Evolutionary conservation across 2,113 vertebrate genomes (phyloP), one percentile per base, ranked within the genome.

Genomic region (Sylvia atricapilla): DNA sequence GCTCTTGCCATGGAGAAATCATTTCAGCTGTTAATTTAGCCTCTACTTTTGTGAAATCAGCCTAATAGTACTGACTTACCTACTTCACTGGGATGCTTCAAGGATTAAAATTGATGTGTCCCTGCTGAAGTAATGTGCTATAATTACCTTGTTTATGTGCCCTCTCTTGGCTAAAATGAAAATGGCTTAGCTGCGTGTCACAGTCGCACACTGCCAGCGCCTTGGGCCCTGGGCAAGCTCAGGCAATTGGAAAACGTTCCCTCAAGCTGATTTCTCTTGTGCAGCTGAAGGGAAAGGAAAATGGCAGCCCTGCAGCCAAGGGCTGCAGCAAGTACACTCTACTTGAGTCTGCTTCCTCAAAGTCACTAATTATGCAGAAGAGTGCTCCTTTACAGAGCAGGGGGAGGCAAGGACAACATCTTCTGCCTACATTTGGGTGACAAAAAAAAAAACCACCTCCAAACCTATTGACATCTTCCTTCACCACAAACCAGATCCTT

Each of bases 71-170:
- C 24, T 95, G 83, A 96, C 85, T 96, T 96, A 95, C 80, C 92
- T 96, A 90, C 85, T 90, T 94, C 88, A 94, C 79, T 90, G n/a
- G 72, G 83, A 68, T 72, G 76, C 79, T 96, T 93, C 88, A 72
- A 93, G 90, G 83, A 96, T 96, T 93, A 93, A 96, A 95, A 97
- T 79, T 89, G 83, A 96, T 92, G 62, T 2, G 6, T 89, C 52
- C 64, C 92, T 28, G 88, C 85, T 81, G 73, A 91, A 96, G 90
- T 94, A 94, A 96, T 90, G 88, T 87, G 84, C 81, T 91, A 84
- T 95, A 97, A 96, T 96, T 95, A 94, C 83, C 88, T 94, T 81
- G 88, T 64, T 93, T 96, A 96, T 89, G 92, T 95, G 95, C 64
- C 94, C 90, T 96, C 88, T 96, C 83, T 92, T 75, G 92, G 92